Conservation (phyloP, 2,888 invertebrate genomes). For the Eupeodes latifasciatus region DNA sequence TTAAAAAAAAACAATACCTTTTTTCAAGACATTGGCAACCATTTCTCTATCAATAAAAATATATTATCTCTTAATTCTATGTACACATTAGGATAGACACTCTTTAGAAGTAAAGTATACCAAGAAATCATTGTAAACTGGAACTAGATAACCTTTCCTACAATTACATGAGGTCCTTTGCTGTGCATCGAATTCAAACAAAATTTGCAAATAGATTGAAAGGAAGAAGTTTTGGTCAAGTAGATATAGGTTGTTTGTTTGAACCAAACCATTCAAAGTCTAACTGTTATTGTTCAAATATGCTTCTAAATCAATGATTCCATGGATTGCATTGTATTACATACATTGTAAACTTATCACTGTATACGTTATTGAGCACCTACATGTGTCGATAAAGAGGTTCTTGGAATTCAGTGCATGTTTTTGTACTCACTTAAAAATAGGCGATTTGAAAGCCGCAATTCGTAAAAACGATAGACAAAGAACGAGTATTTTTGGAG, state of each 20-base stretch:
- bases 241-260: neutral
- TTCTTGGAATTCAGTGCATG: neutral
- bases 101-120: neutral
- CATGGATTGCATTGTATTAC: conserved; percentile 2
- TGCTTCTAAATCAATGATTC: conserved; percentile 38
- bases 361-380: neutral
- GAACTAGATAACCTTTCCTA: conserved; percentile 22
- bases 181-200: conserved; percentile 3
- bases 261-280: neutral
- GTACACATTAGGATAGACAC: conserved; percentile 44
- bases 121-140: neutral
- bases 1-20: too few species aligned
- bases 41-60: conserved; percentile 60
- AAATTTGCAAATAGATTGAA: conserved; percentile 36
- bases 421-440: neutral
- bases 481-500: neutral
- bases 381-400: neutral
- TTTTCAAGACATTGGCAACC: neutral
- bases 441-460: neutral
- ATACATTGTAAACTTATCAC: neutral
- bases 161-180: conserved; percentile 59
- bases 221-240: conserved; percentile 2
- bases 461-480: neutral
- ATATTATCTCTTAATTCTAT: conserved; percentile 63
- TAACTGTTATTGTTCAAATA: conserved; percentile 11